A percentile compares a stretch with the other conserved stretches of the same genome.
Conservation (phyloP, 2,113 vertebrate species). For the Labeo rohita region DNA sequence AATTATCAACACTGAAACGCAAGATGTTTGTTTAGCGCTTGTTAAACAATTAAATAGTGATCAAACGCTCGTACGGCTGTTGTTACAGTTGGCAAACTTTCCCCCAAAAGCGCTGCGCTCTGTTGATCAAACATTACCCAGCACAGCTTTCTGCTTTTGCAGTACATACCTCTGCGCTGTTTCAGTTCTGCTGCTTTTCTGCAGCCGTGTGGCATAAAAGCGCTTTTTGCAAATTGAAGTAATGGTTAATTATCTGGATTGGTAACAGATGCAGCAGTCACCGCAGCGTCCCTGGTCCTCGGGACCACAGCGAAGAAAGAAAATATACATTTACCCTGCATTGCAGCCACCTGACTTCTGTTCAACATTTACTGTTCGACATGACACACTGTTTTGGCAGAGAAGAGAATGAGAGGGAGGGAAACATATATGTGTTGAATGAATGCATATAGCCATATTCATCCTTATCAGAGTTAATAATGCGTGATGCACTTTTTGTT, state of each 20-base stretch:
- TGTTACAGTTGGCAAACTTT: slow-evolving; percentile 42
- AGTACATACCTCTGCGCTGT: slow-evolving; percentile 16
- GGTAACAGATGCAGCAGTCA: slow-evolving; percentile 65
- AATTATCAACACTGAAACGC: slow-evolving; percentile 34
- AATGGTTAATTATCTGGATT: slow-evolving; percentile 62
- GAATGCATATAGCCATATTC: slow-evolving; percentile 18
- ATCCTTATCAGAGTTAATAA: slow-evolving; percentile 50
- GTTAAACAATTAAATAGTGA: slow-evolving; percentile 38
- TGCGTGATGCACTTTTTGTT: slow-evolving; percentile 56
- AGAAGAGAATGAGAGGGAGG: slow-evolving; percentile 22
- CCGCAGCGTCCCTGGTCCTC: slow-evolving; percentile 44
- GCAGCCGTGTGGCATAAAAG: slow-evolving; percentile 39
- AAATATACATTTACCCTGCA: slow-evolving; percentile 59
- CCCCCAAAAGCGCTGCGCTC: neutral
- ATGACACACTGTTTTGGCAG: neutral
- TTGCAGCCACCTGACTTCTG: slow-evolving; percentile 60
- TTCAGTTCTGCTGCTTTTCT: neutral
- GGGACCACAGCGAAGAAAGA: slow-evolving; percentile 48
- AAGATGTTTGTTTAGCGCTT: slow-evolving; percentile 5
- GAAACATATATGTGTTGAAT: slow-evolving; percentile 46
- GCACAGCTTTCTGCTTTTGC: slow-evolving; percentile 36
- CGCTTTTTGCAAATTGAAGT: slow-evolving; percentile 58
- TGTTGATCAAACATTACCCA: slow-evolving; percentile 48
- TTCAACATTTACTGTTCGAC: slow-evolving; percentile 24
- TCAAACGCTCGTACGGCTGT: slow-evolving; percentile 16